phyloP scores from a whole-genome alignment of 2,888 invertebrate species.

The Diabrotica balteata region DNA sequence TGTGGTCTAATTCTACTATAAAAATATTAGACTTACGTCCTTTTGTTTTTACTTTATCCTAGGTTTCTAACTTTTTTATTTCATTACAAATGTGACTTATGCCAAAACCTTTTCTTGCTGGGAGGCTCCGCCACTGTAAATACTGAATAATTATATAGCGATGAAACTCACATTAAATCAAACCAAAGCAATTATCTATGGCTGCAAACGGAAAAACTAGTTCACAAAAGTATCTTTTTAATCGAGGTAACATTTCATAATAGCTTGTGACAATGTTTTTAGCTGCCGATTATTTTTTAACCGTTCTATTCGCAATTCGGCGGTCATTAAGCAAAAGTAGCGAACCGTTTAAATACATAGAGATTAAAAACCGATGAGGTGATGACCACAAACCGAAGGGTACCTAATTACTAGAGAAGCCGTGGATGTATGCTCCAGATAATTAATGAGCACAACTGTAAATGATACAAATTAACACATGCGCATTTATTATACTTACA shows the following conservation, averaged over 20 bases:
- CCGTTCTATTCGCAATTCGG: background rate
- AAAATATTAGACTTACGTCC: no score
- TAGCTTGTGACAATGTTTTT: background rate
- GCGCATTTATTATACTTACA: no score
- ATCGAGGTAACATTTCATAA: background rate
- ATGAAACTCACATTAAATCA: no score
- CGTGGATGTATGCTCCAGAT: conserved; percentile 4
- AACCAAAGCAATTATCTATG: background rate
- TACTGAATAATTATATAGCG: no score
- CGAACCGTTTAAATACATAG: conserved; percentile 3
- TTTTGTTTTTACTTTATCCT: no score
- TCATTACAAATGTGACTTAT: no score
- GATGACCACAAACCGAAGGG: no score
- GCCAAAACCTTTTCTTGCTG: no score
- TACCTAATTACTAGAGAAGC: background rate
- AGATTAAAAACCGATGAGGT: no score
- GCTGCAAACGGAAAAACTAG: background rate
- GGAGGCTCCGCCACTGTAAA: background rate
- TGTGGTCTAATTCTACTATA: no score
- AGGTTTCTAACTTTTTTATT: no score
- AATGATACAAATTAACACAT: no score
- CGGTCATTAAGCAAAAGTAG: background rate
- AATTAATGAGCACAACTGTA: background rate
- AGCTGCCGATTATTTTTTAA: conserved; percentile 9
- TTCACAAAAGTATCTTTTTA: background rate